Conservation (phyloP, 2,797 vertebrate species). For the Tolypeutes matacus region DNA sequence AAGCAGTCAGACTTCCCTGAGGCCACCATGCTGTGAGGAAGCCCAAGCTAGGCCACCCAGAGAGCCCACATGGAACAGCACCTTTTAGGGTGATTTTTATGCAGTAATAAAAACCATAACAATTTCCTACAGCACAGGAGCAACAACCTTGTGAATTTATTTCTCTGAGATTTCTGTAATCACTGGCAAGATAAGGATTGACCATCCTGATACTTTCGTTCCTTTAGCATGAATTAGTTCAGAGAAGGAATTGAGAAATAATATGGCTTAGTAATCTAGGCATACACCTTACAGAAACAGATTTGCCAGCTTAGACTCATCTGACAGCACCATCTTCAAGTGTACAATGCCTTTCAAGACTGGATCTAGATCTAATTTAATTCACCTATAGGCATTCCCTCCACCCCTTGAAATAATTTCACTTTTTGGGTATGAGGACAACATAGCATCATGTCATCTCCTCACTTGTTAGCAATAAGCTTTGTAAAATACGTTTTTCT, state of each 20-base stretch:
- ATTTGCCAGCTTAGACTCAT: background rate
- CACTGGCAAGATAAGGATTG: background rate
- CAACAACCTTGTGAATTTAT: background rate
- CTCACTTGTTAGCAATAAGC: constrained; percentile 42
- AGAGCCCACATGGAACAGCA: background rate
- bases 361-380: constrained; percentile 25
- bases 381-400: background rate
- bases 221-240: constrained; percentile 16
- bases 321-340: background rate
- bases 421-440: constrained; percentile 38
- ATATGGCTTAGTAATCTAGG: background rate
- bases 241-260: background rate
- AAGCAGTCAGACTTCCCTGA: background rate
- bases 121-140: background rate
- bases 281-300: background rate
- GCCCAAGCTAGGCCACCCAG: background rate
- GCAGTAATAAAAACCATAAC: background rate
- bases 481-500: constrained; percentile 74
- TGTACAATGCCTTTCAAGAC: background rate
- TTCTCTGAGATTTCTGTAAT: constrained; percentile 29
- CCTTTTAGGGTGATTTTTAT: background rate
- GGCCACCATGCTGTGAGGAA: background rate
- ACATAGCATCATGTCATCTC: background rate
- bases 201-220: background rate
- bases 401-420: constrained; percentile 1